Base-by-base conservation (phyloP, 2,888 invertebrate species). In the Thymelicus sylvestris region DNA sequence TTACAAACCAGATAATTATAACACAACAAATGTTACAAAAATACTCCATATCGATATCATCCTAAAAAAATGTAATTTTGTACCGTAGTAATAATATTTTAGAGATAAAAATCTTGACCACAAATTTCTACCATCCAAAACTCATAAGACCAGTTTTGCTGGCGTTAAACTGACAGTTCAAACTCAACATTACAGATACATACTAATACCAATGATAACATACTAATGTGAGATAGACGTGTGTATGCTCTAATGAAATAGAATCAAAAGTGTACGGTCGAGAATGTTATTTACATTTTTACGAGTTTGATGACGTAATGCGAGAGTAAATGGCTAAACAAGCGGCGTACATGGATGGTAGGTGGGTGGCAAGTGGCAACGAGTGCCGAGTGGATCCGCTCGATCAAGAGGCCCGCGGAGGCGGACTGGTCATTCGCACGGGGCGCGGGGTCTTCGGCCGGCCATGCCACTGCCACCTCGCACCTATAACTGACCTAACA, bases 401-500 rank as follows among this genome's bases (percentile, higher is more conserved):
- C 73, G 64, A 59, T 65, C 47, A 76, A 81, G 86, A 83, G 86
- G 87, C 86, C 83, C 84, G 74, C 48, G 75, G 76, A 84, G 86
- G 86, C 82, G 80, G 72, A 73, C 83, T 88, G 88, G 85, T 87
- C 86, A 85, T 87, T 88, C 87, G 86, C 88, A 85, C 83, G 81
- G 76, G 74, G 76, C 59, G 75, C 74, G 79, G 78, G 83, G 84
- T 85, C 83, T 85, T 83, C 83, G 80, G 82, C 79, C 80, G 31
- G 31, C 31, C 31, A 3, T 5, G 31, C 31, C 31, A 31, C 5
- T 31, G 75, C 75, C 80, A 80, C 82, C 79, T 84, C 78, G 76
- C 75, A 77, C 78, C 81, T 81, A 85, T 86, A 90, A 90, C 90
- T 91, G 90, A 92, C 91, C 91, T 91, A 88, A 85, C 88, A 82